These are phyloP conservation scores for Xenops minutus DNA, from an alignment of 2,797 vertebrate genomes.

Conservation along the genomic window DNA sequence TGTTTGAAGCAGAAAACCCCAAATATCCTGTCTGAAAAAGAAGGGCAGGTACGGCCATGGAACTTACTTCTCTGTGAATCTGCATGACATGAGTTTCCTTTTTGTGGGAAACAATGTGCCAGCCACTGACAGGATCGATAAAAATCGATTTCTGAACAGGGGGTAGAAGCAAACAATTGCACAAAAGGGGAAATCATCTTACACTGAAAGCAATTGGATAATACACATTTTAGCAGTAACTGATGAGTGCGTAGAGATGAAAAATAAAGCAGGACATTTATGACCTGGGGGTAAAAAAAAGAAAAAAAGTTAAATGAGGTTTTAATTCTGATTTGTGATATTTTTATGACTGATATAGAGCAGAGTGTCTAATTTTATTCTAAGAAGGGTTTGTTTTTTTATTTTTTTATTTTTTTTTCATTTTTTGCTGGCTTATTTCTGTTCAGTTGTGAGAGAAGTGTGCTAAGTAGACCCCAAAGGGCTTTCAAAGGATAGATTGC, in stretches of 20 bases:
- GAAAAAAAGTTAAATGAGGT: background rate
- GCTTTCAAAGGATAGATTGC: conserved; percentile 52
- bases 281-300: background rate
- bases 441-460: conserved; percentile 54
- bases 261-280: conserved; percentile 33
- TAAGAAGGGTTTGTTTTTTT: background rate
- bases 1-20: background rate
- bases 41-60: background rate
- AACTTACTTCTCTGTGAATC: background rate
- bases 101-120: conserved; percentile 34
- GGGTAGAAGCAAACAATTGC: conserved; percentile 54
- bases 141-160: conserved; percentile 63
- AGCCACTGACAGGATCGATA: conserved; percentile 36
- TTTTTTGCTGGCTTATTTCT: conserved; percentile 20
- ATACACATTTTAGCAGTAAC: conserved; percentile 43
- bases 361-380: conserved; percentile 34
- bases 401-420: background rate
- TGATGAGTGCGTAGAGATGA: background rate
- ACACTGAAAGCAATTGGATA: conserved; percentile 44
- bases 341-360: conserved; percentile 33
- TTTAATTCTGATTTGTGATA: conserved; percentile 26
- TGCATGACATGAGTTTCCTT: conserved; percentile 3
- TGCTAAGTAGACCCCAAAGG: conserved; percentile 55
- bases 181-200: conserved; percentile 51
- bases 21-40: background rate